phyloP scores from a whole-genome alignment of 2,888 invertebrate species.

The Malthinus seriepunctatus region DNA sequence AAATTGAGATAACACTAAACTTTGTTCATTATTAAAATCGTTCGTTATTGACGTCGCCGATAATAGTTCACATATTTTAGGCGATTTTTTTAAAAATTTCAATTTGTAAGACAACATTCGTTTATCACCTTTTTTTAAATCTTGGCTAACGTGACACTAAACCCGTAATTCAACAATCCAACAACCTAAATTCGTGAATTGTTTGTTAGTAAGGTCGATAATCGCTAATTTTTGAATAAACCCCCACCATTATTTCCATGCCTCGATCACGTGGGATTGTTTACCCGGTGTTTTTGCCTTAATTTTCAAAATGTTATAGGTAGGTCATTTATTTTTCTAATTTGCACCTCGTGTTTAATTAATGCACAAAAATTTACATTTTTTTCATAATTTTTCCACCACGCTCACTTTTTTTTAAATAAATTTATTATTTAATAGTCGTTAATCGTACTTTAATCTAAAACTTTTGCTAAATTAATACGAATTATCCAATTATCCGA shows the following conservation, averaged over 20 bases:
- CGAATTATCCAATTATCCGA: conserved; percentile 1
- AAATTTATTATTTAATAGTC: too few species aligned
- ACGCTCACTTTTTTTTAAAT: too few species aligned
- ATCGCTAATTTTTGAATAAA: conserved; percentile 35
- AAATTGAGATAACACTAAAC: conserved; percentile 16
- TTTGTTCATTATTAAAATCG: conserved; percentile 4
- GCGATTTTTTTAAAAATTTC: not conserved
- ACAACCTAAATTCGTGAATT: conserved; percentile 37
- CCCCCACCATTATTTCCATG: conserved; percentile 44
- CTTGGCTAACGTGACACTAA: conserved; percentile 41
- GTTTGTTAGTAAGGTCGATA: conserved; percentile 43
- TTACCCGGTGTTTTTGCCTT: conserved; percentile 37
- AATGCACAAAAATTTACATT: not conserved
- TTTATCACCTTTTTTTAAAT: not conserved
- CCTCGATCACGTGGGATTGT: conserved; percentile 53
- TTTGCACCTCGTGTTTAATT: conserved; percentile 1
- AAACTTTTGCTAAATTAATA: not conserved
- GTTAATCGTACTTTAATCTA: not conserved
- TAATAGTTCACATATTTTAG: conserved; percentile 25
- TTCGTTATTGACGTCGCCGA: conserved; percentile 10
- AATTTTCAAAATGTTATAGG: conserved; percentile 6
- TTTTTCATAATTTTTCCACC: too few species aligned
- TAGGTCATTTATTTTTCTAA: conserved; percentile 10
- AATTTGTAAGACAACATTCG: conserved; percentile 1
- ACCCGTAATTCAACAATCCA: conserved; percentile 36